These are phyloP conservation scores for Pseudochirops corinnae DNA, from an alignment of 2,797 vertebrate species.

Conservation along the genomic window DNA sequence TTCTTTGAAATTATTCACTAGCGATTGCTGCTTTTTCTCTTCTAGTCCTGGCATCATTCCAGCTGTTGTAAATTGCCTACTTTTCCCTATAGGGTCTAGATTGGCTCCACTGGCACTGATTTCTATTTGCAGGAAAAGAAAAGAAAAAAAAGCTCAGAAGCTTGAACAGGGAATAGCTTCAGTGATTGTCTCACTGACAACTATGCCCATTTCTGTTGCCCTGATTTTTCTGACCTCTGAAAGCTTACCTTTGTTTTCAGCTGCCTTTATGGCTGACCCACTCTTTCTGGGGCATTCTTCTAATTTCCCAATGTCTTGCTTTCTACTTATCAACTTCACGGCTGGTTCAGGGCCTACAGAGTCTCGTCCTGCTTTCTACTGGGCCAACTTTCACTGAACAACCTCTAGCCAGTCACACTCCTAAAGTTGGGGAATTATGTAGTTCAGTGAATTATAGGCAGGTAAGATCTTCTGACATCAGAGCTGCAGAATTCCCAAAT, in stretches of 20 bases:
- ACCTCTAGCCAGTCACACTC: too few species aligned
- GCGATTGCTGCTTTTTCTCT: conserved; percentile 2
- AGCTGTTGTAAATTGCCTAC: conserved; percentile 12
- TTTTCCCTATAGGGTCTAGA: conserved; percentile 20
- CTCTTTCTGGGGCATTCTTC: neutral
- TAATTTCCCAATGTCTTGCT: neutral
- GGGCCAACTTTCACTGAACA: neutral
- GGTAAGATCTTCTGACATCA: too few species aligned
- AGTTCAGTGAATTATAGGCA: too few species aligned
- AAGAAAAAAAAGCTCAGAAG: neutral
- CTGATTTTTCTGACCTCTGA: conserved; percentile 26
- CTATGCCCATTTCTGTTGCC: neutral
- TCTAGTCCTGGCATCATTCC: neutral
- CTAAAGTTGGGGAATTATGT: too few species aligned
- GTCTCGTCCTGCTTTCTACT: conserved; percentile 2
- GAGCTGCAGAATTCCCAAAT: neutral
- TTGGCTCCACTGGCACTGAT: neutral
- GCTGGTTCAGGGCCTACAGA: neutral
- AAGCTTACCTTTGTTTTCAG: conserved; percentile 25
- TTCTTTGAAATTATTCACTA: conserved; percentile 33
- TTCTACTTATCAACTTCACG: neutral
- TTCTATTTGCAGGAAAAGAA: neutral
- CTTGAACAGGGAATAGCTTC: conserved; percentile 13
- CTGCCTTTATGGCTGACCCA: neutral
- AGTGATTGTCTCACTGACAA: conserved; percentile 16